phyloP scores from a whole-genome alignment of 2,888 invertebrate genomes.

The Hydrotaea diabolus region DNA sequence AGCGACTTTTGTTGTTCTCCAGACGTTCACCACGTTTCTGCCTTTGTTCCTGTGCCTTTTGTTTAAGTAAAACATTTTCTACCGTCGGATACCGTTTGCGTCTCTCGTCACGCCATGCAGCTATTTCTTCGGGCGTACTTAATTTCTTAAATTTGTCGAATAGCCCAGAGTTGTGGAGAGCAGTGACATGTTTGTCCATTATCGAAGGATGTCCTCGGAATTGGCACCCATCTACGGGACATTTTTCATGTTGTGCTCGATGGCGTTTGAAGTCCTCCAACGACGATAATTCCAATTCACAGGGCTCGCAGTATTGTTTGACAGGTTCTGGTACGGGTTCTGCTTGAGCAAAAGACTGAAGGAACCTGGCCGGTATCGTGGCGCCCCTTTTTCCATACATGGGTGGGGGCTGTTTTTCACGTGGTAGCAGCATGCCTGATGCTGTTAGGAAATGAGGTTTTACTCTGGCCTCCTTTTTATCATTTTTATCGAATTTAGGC shows the following conservation, averaged over 20 bases:
- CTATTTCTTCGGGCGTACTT: constrained; percentile 90
- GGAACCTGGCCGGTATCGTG: constrained; percentile 77
- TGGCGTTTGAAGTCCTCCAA: constrained; percentile 85
- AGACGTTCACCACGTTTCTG: constrained; percentile 89
- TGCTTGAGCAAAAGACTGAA: constrained; percentile 47
- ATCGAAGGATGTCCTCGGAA: constrained; percentile 79
- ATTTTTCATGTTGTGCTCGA: constrained; percentile 87
- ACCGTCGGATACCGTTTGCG: constrained; percentile 87
- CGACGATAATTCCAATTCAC: constrained; percentile 88
- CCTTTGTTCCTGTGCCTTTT: constrained; percentile 85
- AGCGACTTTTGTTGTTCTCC: constrained; percentile 80
- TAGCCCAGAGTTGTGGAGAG: constrained; percentile 92
- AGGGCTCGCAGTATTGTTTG: constrained; percentile 87
- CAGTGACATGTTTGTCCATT: constrained; percentile 89
- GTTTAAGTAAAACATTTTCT: constrained; percentile 85
- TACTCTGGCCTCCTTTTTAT: constrained; percentile 49
- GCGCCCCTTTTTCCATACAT: constrained; percentile 80
- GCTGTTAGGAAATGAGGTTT: constrained; percentile 75
- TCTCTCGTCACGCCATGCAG: constrained; percentile 92
- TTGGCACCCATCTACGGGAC: constrained; percentile 89
- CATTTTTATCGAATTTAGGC: constrained; percentile 74
- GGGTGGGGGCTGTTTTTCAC: constrained; percentile 78
- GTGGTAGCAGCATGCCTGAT: constrained; percentile 78
- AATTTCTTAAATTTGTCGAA: constrained; percentile 89
- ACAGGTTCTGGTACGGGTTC: constrained; percentile 13